Percentiles rank a stretch among this genome's conserved stretches.
These are phyloP conservation scores for Micrastur ruficollis DNA, from an alignment of 2,797 vertebrate genomes.

Conservation along the genomic window DNA sequence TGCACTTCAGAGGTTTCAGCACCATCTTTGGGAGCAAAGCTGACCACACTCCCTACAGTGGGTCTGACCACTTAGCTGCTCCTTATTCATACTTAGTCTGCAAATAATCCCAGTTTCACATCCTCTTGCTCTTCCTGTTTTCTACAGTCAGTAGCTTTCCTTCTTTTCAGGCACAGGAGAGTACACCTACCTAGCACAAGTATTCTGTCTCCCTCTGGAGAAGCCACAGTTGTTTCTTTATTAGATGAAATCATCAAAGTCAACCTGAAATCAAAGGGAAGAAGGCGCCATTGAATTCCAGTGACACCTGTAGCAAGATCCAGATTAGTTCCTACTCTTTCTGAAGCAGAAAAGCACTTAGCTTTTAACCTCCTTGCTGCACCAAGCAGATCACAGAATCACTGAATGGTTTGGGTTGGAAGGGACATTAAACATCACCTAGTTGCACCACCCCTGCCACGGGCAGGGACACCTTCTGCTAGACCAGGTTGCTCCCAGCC, in stretches of 20 bases:
- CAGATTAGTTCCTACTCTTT: not conserved
- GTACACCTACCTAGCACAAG: not conserved
- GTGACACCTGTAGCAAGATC: not conserved
- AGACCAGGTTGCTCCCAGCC: too few relatives aligned
- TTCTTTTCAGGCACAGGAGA: not conserved
- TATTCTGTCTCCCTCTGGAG: not conserved
- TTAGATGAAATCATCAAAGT: not conserved
- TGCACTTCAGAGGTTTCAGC: not conserved
- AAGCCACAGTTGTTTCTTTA: not conserved
- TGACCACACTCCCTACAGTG: not conserved
- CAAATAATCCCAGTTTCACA: not conserved
- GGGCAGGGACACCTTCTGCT: too few relatives aligned
- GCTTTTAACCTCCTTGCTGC: not conserved
- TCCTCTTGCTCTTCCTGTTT: not conserved
- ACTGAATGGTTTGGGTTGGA: too few relatives aligned
- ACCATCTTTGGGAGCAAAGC: not conserved
- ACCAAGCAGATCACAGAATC: not conserved
- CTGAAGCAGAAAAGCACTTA: not conserved
- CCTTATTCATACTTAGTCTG: not conserved
- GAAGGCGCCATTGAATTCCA: not conserved
- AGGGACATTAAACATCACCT: too few relatives aligned
- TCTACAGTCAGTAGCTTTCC: not conserved
- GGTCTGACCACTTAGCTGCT: not conserved
- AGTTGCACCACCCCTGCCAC: too few relatives aligned
- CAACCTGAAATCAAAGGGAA: slow-evolving; percentile 1